These are phyloP conservation scores for Thryonomys swinderianus DNA, from an alignment of 2,113 vertebrate species.

Conservation along the genomic window DNA sequence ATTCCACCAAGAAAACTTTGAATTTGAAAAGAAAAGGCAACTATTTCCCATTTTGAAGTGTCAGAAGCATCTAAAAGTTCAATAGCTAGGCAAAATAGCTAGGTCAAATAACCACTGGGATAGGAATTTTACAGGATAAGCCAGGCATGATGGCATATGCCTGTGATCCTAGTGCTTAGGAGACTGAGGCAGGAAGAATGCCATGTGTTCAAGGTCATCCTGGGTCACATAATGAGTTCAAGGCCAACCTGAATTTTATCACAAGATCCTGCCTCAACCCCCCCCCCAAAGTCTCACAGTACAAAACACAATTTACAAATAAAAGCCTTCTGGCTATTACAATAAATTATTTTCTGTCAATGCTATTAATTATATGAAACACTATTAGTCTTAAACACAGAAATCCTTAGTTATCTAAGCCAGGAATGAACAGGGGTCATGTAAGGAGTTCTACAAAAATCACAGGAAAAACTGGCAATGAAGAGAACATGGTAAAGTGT, in stretches of 20 bases:
- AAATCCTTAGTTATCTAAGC: neutral
- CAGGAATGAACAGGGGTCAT: neutral
- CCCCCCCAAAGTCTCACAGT: neutral
- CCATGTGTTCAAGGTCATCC: neutral
- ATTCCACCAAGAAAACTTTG: neutral
- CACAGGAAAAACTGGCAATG: neutral
- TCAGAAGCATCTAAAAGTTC: constrained; percentile 15
- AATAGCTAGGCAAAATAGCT: constrained; percentile 4
- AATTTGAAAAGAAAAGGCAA: neutral
- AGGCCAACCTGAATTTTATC: neutral
- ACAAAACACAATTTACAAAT: constrained; percentile 24
- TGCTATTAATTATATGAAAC: neutral
- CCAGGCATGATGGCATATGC: neutral
- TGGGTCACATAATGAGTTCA: neutral
- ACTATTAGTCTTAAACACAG: neutral
- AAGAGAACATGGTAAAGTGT: neutral
- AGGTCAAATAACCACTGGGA: neutral
- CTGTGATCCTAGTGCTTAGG: neutral
- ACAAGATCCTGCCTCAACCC: too few species aligned
- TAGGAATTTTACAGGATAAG: neutral
- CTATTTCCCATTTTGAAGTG: neutral
- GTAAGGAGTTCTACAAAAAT: neutral
- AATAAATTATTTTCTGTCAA: neutral
- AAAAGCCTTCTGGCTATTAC: neutral
- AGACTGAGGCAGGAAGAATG: neutral